Evolutionary conservation across 2,797 vertebrate genomes (phyloP).

Genomic region (Otolemur crassicaudatus): DNA sequence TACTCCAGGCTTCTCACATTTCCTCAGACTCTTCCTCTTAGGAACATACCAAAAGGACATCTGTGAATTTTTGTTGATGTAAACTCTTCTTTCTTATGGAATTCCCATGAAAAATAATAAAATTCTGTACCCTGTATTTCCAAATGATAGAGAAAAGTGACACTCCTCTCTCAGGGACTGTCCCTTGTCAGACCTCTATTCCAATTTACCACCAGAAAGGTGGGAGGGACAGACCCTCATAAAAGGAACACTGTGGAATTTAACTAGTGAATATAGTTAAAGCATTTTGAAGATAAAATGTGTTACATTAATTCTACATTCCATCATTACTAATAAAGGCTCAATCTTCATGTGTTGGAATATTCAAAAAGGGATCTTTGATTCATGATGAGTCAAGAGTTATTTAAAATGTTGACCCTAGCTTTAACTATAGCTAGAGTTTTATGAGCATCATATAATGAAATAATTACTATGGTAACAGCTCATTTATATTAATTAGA

Average conservation of each 20-base stretch:
- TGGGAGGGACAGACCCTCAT: background rate
- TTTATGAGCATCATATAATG: constrained; percentile 84
- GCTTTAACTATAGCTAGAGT: constrained; percentile 79
- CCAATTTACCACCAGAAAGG: background rate
- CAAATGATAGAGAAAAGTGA: background rate
- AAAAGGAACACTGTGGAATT: background rate
- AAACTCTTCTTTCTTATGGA: background rate
- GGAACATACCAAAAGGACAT: background rate
- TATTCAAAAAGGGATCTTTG: constrained; percentile 80
- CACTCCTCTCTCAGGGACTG: background rate
- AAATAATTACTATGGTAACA: constrained; percentile 84
- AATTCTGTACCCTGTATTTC: background rate
- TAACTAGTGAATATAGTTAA: constrained; percentile 48
- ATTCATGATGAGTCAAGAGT: constrained; percentile 84
- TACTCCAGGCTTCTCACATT: background rate
- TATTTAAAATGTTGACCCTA: constrained; percentile 82
- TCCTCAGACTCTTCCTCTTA: background rate
- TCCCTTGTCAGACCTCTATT: background rate
- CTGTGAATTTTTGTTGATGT: background rate
- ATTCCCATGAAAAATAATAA: background rate
- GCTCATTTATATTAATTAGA: constrained; percentile 84
- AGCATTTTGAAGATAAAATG: constrained; percentile 49
- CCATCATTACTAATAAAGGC: constrained; percentile 76
- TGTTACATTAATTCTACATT: constrained; percentile 59
- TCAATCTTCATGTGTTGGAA: constrained; percentile 77